Evolutionary conservation across 37 sponge, comb jelly and placozoan genomes (phyloP).

Genomic region (Tethya wilhelma): DNA sequence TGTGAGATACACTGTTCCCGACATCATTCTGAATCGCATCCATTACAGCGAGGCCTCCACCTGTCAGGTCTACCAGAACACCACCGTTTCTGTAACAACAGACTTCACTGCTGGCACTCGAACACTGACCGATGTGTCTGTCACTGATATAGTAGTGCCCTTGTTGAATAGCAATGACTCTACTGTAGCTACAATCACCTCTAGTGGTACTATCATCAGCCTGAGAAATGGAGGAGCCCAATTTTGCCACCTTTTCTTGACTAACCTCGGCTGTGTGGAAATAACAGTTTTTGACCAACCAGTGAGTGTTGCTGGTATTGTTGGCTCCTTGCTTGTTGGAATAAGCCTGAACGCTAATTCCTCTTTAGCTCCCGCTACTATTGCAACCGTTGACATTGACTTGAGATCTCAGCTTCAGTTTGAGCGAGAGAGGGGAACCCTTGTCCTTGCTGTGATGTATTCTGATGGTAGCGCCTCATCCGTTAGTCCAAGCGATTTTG

Average conservation of each 20-base stretch:
- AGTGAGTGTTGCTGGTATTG: slow-evolving; percentile 8
- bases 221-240: slow-evolving; percentile 4
- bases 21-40: slow-evolving; percentile 45
- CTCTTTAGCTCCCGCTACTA: background rate
- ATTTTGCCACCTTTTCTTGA: slow-evolving; percentile 22
- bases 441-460: slow-evolving; percentile 26
- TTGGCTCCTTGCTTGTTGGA: slow-evolving; percentile 3
- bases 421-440: slow-evolving; percentile 39
- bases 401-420: slow-evolving; percentile 33
- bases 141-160: slow-evolving; percentile 31
- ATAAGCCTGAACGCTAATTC: background rate
- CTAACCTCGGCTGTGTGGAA: slow-evolving; percentile 22
- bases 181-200: slow-evolving; percentile 1
- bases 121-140: slow-evolving; percentile 15
- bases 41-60: slow-evolving; percentile 9
- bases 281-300: slow-evolving; percentile 1
- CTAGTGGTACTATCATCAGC: slow-evolving; percentile 12
- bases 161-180: background rate
- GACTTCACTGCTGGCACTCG: slow-evolving; percentile 42
- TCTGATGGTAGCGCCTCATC: slow-evolving; percentile 27
- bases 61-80: slow-evolving; percentile 36
- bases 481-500: slow-evolving; percentile 9
- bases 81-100: slow-evolving; percentile 14
- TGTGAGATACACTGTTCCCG: background rate
- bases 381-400: background rate